Conservation (phyloP, 2,797 vertebrate genomes). For the Channallabes apus region DNA sequence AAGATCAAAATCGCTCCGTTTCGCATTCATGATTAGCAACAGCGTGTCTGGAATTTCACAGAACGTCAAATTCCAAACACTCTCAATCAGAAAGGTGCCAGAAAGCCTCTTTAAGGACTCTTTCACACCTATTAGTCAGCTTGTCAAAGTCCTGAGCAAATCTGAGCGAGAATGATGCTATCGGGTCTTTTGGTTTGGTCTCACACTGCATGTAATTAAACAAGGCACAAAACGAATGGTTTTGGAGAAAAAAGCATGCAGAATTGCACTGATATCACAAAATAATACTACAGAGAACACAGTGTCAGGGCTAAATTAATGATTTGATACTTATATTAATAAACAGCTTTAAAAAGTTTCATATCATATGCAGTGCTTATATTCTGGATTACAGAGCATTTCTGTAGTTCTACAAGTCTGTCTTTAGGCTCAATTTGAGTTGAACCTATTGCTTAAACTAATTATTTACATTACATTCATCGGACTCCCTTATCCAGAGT, state of each 20-base stretch:
- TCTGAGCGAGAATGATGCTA: background rate
- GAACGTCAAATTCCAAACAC: background rate
- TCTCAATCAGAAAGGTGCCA: background rate
- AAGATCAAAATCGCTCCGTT: constrained; percentile 27
- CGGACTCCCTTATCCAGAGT: too few species aligned
- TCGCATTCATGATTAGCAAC: background rate
- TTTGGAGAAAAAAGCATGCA: background rate
- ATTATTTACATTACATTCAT: too few species aligned
- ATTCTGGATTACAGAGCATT: background rate
- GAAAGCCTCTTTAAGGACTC: background rate
- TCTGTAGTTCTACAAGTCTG: background rate
- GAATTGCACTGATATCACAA: background rate
- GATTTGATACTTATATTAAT: background rate
- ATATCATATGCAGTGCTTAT: background rate
- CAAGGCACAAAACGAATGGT: background rate
- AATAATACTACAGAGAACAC: background rate
- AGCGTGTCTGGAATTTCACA: constrained; percentile 11
- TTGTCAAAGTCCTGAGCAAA: background rate
- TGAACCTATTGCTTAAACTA: too few species aligned
- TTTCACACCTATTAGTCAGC: background rate
- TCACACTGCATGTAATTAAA: background rate
- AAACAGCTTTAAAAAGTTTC: background rate
- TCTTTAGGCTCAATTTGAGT: background rate
- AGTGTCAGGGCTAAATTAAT: background rate
- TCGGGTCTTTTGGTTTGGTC: background rate